Evolutionary conservation across 2,888 invertebrate genomes (phyloP), one percentile per base, ranked within the genome.

Genomic region (Lasioglossum calceatum): DNA sequence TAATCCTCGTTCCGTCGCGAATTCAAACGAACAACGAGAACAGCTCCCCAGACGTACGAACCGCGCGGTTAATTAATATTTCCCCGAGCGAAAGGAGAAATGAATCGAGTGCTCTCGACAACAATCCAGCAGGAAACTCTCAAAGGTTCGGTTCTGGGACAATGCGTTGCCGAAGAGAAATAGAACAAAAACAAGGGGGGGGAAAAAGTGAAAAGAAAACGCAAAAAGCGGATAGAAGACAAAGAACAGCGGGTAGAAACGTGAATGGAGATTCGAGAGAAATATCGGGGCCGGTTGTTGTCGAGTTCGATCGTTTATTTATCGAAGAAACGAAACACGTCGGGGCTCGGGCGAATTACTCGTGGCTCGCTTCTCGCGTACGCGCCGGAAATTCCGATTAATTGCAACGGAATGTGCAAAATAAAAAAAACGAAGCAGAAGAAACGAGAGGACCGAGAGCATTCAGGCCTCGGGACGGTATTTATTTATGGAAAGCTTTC

Each of bases 401-500:
- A 86, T 77, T 77, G 77, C 84, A 10, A 27, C n/a, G 16, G 32
- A 7, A 27, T 14, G 71, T 16, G 5, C 61, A 19, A 39, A 54
- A 58, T 3, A 4, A 27, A 27, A 27, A 36, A 23, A 10, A 67
- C 0, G 12, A 19, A 39, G 23, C 23, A 23, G 39, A 58, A 73
- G 61, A 16, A 32, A 27, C 27, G 44, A 58, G 71, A 14, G 64
- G 4, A 0, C 5, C 2, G 50, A 50, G 58, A 39, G 67, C 50
- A 42, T 64, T 61, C 64, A 47, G 36, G 32, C n/a, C 36, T 54
- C 54, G 23, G 75, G 39, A 36, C 27, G 75, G 54, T 72, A 80
- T 85, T 86, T 81, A 81, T 86, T 86, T 81, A 81, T 86, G 71
- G 64, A 86, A 85, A 78, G 50, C 47, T 54, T 64, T 39, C 44